Evolutionary conservation across 2,797 vertebrate species (phyloP).

Genomic region (Micropoecilia bifurca): DNA sequence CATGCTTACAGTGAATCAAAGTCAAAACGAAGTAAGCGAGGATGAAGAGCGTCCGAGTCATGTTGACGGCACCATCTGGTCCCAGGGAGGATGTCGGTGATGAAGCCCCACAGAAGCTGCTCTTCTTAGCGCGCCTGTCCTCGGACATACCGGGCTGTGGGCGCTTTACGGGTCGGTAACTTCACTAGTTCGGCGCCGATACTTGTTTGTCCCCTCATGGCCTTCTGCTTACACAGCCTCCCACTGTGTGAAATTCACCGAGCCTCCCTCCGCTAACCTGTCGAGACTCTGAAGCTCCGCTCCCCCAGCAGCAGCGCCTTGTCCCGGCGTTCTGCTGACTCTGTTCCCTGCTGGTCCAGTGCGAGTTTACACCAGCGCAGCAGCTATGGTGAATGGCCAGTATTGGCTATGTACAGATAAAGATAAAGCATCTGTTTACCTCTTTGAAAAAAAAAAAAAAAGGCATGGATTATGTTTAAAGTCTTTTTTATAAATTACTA

Average conservation of each 20-base stretch:
- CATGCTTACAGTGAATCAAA: slow-evolving; percentile 78
- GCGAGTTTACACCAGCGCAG: slow-evolving; percentile 16
- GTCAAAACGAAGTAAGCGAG: slow-evolving; percentile 67
- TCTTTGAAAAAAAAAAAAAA: not conserved
- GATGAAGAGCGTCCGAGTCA: slow-evolving; percentile 72
- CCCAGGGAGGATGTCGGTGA: slow-evolving; percentile 22
- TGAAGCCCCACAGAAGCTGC: slow-evolving; percentile 50
- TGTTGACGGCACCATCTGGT: slow-evolving; percentile 68
- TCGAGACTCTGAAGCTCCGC: slow-evolving; percentile 18
- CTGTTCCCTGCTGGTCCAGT: slow-evolving; percentile 22
- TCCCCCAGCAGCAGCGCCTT: slow-evolving; percentile 18
- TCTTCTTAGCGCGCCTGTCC: slow-evolving; percentile 37
- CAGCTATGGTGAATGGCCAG: not conserved
- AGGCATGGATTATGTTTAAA: not conserved
- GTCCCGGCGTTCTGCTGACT: slow-evolving; percentile 19
- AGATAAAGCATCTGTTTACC: not conserved
- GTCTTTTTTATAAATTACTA: not conserved
- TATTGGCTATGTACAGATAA: not conserved
- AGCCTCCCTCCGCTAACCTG: not conserved
- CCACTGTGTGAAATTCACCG: not conserved
- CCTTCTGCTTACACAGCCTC: slow-evolving; percentile 4
- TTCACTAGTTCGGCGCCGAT: slow-evolving; percentile 20
- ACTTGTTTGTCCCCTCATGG: not conserved
- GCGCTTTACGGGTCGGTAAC: slow-evolving; percentile 21
- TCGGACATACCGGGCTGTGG: slow-evolving; percentile 51